phyloP scores from a whole-genome alignment of 2,888 invertebrate species.

The Gastrophysa polygoni region DNA sequence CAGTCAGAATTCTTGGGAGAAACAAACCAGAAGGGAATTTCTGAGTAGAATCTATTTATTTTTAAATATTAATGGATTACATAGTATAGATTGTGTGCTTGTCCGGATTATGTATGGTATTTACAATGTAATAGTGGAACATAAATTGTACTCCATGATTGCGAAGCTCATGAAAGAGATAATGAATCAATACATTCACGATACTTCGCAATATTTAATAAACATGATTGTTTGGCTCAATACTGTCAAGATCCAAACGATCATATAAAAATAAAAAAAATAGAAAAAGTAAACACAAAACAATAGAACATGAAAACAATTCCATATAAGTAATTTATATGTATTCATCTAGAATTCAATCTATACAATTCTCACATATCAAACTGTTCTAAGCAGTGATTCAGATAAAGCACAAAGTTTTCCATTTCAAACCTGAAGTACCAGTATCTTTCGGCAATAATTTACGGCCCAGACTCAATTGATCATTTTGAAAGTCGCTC shows the following conservation, averaged over 20 bases:
- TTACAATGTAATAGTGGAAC: conserved; percentile 59
- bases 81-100: conserved; percentile 60
- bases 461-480: not conserved
- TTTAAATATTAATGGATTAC: conserved; percentile 61
- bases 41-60: conserved; percentile 59
- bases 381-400: conserved; percentile 52
- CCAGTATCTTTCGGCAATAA: not conserved
- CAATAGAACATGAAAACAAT: conserved; percentile 39
- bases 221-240: conserved; percentile 37
- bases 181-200: conserved; percentile 41
- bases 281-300: conserved; percentile 31
- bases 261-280: conserved; percentile 35
- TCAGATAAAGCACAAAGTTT: conserved; percentile 2
- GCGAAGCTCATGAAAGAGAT: conserved; percentile 54
- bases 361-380: conserved; percentile 52
- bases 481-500: too few species aligned
- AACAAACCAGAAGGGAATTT: conserved; percentile 22
- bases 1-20: not conserved
- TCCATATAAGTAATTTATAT: conserved; percentile 40
- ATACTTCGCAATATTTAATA: conserved; percentile 37
- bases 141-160: conserved; percentile 57
- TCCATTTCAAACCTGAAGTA: conserved; percentile 40
- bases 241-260: conserved; percentile 32
- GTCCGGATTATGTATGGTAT: conserved; percentile 60
- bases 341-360: conserved; percentile 50